Conservation (phyloP, 2,113 vertebrate genomes). For the Sinocyclocheilus maitianheensis region DNA sequence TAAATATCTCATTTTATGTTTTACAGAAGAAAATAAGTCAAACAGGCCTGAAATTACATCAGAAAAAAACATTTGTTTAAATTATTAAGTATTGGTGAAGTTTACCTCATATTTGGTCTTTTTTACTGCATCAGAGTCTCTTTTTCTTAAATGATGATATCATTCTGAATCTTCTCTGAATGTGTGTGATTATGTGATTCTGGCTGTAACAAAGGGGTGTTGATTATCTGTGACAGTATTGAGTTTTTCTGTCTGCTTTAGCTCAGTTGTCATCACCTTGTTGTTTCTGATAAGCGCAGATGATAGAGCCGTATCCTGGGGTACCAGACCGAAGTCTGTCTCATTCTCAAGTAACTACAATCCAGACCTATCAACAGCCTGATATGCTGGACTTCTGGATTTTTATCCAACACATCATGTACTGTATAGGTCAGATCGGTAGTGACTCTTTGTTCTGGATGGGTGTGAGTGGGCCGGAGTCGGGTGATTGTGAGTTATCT, state of each 20-base stretch:
- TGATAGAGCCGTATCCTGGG: background rate
- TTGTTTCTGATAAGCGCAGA: conserved; percentile 3
- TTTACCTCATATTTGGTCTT: no score
- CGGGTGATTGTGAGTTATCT: background rate
- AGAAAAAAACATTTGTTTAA: background rate
- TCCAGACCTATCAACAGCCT: background rate
- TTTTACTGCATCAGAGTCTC: background rate
- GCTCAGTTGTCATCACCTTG: conserved; percentile 7
- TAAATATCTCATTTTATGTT: background rate
- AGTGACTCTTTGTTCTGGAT: background rate
- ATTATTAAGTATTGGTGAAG: background rate
- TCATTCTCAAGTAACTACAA: background rate
- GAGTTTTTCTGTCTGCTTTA: conserved; percentile 21
- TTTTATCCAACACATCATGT: background rate
- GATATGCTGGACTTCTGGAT: conserved; percentile 8
- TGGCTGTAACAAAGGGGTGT: background rate
- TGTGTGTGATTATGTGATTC: conserved; percentile 21
- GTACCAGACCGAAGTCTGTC: background rate
- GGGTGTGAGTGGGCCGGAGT: conserved; percentile 23
- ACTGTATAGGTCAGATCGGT: conserved; percentile 13
- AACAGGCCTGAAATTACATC: background rate
- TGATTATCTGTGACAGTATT: conserved; percentile 29
- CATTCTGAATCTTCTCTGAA: conserved; percentile 3
- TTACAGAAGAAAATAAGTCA: background rate
- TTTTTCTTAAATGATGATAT: background rate